Conservation (phyloP, 2,888 invertebrate species). For the Xanthia icteritia region DNA sequence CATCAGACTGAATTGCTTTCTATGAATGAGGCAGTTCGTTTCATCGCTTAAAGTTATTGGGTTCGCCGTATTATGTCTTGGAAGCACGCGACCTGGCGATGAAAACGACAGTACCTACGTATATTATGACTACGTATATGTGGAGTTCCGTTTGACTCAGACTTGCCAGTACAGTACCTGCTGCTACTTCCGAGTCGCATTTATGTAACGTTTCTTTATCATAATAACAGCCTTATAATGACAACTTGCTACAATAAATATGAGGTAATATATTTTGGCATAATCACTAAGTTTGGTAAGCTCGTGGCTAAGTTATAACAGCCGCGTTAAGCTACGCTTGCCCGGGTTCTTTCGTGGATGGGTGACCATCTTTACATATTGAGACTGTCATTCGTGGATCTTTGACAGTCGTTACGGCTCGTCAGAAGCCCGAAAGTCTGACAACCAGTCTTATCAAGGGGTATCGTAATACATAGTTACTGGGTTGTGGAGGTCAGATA, state of each 20-base stretch:
- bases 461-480: too few relatives aligned
- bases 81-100: conserved; percentile 51
- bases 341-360: too few relatives aligned
- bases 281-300: too few relatives aligned
- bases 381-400: too few relatives aligned
- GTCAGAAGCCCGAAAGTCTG: too few relatives aligned
- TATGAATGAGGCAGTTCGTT: conserved; percentile 56
- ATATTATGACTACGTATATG: background rate
- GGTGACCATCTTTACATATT: too few relatives aligned
- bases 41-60: conserved; percentile 64
- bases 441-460: too few relatives aligned
- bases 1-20: conserved; percentile 65
- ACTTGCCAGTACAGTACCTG: background rate
- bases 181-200: background rate
- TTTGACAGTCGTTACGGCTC: too few relatives aligned
- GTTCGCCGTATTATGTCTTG: conserved; percentile 44
- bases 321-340: too few relatives aligned
- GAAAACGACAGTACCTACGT: conserved; percentile 29
- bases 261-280: background rate
- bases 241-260: background rate
- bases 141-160: conserved; percentile 3
- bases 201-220: background rate
- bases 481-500: too few relatives aligned
- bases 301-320: too few relatives aligned
- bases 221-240: background rate